phyloP scores from a whole-genome alignment of 2,888 invertebrate species.

The Sipha maydis region DNA sequence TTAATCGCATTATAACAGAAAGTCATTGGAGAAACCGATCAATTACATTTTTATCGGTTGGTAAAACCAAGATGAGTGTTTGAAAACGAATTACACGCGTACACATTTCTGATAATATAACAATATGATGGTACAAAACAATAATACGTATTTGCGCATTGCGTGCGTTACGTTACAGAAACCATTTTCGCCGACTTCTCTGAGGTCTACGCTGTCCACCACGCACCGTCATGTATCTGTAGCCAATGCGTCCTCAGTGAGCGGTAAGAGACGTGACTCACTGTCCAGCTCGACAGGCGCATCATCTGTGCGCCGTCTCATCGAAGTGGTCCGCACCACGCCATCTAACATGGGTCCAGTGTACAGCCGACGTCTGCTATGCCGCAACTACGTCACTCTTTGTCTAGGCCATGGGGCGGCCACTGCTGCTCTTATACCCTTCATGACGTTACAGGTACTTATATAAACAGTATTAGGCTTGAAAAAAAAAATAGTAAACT shows the following conservation, averaged over 20 bases:
- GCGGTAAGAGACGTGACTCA: slow-evolving; percentile 71
- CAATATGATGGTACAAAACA: no score
- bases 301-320: slow-evolving; percentile 79
- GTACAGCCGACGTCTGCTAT: slow-evolving; percentile 66
- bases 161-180: slow-evolving; percentile 9
- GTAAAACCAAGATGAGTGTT: no score
- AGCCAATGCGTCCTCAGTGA: slow-evolving; percentile 17
- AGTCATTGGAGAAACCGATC: no score
- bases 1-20: no score
- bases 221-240: slow-evolving; percentile 23
- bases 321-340: slow-evolving; percentile 70
- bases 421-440: slow-evolving; percentile 75
- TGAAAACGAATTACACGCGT: no score
- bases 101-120: no score
- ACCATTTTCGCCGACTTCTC: slow-evolving; percentile 56
- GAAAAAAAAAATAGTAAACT: no score
- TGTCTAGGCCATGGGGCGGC: slow-evolving; percentile 73
- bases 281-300: slow-evolving; percentile 80
- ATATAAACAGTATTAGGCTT: not conserved
- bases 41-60: no score
- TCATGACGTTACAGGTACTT: slow-evolving; percentile 70
- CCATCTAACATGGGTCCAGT: slow-evolving; percentile 66
- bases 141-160: no score
- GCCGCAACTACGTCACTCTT: slow-evolving; percentile 68
- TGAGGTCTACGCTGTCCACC: slow-evolving; percentile 47